Evolutionary conservation across 2,888 invertebrate species (phyloP), one percentile per base, ranked within the genome.

Genomic region (Dynastes maya): DNA sequence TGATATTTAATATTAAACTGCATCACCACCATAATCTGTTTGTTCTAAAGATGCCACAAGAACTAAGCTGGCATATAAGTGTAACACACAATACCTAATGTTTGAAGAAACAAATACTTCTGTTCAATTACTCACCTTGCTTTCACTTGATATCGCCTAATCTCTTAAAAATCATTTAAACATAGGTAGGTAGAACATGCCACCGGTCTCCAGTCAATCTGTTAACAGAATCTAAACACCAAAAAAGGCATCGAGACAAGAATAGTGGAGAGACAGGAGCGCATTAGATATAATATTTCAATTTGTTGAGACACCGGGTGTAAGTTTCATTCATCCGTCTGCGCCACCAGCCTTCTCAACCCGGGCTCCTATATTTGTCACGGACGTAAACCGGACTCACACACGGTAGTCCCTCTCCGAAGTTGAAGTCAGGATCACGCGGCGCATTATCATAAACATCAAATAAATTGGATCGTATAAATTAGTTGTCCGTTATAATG

Each of bases 401-500:
- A 70, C 6, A 55, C 72, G 51, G 65, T 78, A 72, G 77, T 68
- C 64, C 64, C 61, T 40, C 40, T 64, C 11, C 64, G 37, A 53
- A 49, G 71, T 37, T 45, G 72, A 63, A 77, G 74, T 65, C 32
- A 70, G 76, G 79, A 74, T 68, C 71, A 65, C 78, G 71, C 61
- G 76, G 70, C 78, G 86, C 83, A 87, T 87, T 87, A 87, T 86
- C 87, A 86, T 86, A 86, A 87, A 86, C 86, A 87, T 87, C 86
- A 86, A 86, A 88, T 87, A 87, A 88, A 88, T 88, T 86, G 86
- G 85, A 85, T 81, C 86, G 84, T 85, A 88, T 88, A 87, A 88
- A 88, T 88, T 87, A 86, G 86, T 86, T 86, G 87, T 87, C 87
- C 84, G 85, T 85, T 85, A 86, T 86, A 87, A 87, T 86, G 86